phyloP scores from a whole-genome alignment of 1,140 invertebrate genomes.

The Drosophila orosa region DNA sequence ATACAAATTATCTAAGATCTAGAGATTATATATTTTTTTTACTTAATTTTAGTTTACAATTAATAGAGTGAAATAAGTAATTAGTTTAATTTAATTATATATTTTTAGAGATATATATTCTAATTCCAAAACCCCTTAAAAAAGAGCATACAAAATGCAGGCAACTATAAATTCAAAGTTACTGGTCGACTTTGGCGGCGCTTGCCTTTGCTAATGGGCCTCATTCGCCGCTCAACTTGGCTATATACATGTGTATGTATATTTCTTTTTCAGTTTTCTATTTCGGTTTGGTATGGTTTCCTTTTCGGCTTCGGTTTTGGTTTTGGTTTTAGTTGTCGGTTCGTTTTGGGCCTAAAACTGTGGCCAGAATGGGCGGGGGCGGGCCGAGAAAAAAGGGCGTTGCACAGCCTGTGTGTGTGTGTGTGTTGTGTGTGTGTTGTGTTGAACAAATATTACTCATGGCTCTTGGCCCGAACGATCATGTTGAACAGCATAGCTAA shows the following conservation, averaged over 20 bases:
- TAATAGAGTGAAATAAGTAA: too few relatives aligned
- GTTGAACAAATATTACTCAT: conserved; percentile 81
- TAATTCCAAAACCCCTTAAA: not conserved
- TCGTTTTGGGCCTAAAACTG: conserved; percentile 8
- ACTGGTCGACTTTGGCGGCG: conserved; percentile 13
- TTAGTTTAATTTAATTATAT: not conserved
- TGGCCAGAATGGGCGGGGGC: conserved; percentile 48
- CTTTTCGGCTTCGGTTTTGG: conserved; percentile 9
- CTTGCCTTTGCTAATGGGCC: conserved; percentile 42
- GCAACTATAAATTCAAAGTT: not conserved
- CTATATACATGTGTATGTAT: conserved; percentile 16
- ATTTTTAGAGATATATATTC: not conserved
- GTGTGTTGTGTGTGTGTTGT: conserved; percentile 20
- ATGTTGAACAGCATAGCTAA: conserved; percentile 78
- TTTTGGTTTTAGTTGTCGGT: conserved; percentile 8
- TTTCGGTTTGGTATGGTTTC: conserved; percentile 18
- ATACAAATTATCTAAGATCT: too few relatives aligned
- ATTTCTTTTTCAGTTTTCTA: conserved; percentile 15
- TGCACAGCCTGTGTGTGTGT: conserved; percentile 22
- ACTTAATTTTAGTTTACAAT: too few relatives aligned
- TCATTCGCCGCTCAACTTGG: conserved; percentile 26
- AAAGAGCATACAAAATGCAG: not conserved
- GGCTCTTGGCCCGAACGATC: conserved; percentile 56
- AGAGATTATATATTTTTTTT: too few relatives aligned
- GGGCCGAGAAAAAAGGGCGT: conserved; percentile 76